Percentiles rank a stretch among this genome's conserved stretches.
Evolutionary conservation across 2,113 vertebrate genomes (phyloP).

Genomic region (Misgurnus anguillicaudatus): DNA sequence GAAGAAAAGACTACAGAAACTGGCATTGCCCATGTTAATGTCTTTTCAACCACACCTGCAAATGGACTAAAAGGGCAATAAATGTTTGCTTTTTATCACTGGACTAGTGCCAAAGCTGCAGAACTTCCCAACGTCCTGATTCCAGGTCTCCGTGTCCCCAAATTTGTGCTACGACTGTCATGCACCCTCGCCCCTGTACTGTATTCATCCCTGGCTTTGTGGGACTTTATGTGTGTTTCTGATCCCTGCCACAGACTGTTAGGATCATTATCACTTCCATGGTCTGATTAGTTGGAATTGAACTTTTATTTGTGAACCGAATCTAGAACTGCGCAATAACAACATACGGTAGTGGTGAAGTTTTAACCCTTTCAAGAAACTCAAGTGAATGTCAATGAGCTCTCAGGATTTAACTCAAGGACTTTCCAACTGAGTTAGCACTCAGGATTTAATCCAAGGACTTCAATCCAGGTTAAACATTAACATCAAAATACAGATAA

Average conservation of each 20-base stretch:
- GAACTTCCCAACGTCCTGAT: slow-evolving; percentile 41
- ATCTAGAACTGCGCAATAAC: slow-evolving; percentile 26
- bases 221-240: slow-evolving; percentile 6
- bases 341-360: slow-evolving; percentile 18
- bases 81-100: slow-evolving; percentile 45
- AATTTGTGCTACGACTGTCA: slow-evolving; percentile 45
- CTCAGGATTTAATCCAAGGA: slow-evolving; percentile 14
- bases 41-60: slow-evolving; percentile 39
- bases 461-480: slow-evolving; percentile 8
- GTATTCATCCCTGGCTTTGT: not conserved
- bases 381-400: slow-evolving; percentile 25
- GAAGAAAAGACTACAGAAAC: slow-evolving; percentile 26
- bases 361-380: slow-evolving; percentile 40
- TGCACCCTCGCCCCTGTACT: slow-evolving; percentile 17
- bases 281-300: not conserved
- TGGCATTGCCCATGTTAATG: slow-evolving; percentile 8
- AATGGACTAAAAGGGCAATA: slow-evolving; percentile 41
- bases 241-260: slow-evolving; percentile 20
- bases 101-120: slow-evolving; percentile 49
- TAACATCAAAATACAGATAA: slow-evolving; percentile 15
- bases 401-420: slow-evolving; percentile 50
- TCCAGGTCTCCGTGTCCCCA: slow-evolving; percentile 55
- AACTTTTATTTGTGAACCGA: slow-evolving; percentile 21
- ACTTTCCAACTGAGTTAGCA: slow-evolving; percentile 32
- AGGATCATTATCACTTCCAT: not conserved